Base-by-base conservation (phyloP, 2,888 invertebrate genomes). In the Merodon equestris region DNA sequence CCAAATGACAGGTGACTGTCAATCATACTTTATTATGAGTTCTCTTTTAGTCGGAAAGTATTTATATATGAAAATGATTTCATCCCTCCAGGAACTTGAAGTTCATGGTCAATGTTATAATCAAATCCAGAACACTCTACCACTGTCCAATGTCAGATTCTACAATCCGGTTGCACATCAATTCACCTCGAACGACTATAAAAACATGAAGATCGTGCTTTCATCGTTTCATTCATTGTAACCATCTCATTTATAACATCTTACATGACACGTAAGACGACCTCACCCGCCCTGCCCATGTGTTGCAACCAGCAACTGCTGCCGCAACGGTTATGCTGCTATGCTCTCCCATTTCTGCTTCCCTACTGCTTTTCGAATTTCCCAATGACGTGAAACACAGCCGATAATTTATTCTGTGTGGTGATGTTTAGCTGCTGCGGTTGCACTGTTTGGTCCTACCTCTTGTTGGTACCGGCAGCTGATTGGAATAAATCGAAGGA, bases 191-290 rank as follows among this genome's bases (percentile, higher is more conserved):
- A 27, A 27, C 7, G 27, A 27, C 2, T 4, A 27, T 27, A 67
- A 19, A n/a, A 42, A 67, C 50, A 67, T 44, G 57, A 27, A 58
- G 67, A 58, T 67, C 57, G 67, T 58, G 67, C 57, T 57, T 67
- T 36, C 44, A 15, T 34, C n/a, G 48, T 57, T 57, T 48, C 54
- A 56, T 56, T 27, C 66, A 50, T 47, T 57, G 66, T 50, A 67
- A 48, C 57, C 50, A 67, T 57, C 42, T 57, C 57, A 67, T 67
- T 67, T 67, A 58, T 67, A 67, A 67, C 57, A 44, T 67, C 57
- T 50, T 57, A 67, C 57, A 66, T 67, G 67, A 67, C 57, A 67
- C 50, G 57, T 67, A 44, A 67, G 66, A 56, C 56, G 66, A 67
- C 66, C 56, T 57, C 66, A 67, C 66, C 66, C 66, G 66, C 56